Evolutionary conservation across 2,888 invertebrate species (phyloP).

Genomic region (Schizotus pectinicornis): DNA sequence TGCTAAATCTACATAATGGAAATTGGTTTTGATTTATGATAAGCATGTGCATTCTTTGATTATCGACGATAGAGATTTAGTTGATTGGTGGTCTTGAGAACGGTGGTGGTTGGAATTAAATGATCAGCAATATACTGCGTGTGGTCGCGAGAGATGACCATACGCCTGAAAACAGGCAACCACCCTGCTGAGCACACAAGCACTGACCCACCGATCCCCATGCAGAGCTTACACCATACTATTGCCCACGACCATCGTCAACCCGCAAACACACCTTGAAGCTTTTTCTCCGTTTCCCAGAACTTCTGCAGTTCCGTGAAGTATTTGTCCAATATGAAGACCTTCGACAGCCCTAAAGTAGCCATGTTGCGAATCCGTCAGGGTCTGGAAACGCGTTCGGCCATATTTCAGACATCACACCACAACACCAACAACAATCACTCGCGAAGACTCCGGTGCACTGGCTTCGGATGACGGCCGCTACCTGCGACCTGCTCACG

Average conservation of each 20-base stretch:
- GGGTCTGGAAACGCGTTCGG: constrained; percentile 43
- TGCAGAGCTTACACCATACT: constrained; percentile 11
- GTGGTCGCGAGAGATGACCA: background rate
- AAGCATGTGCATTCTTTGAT: too few relatives aligned
- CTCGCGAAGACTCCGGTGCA: constrained; percentile 39
- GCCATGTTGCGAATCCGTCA: constrained; percentile 70
- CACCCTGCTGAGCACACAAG: constrained; percentile 21
- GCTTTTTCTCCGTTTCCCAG: constrained; percentile 95
- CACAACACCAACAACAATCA: constrained; percentile 35
- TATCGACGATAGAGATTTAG: too few relatives aligned
- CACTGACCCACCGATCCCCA: constrained; percentile 3
- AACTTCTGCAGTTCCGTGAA: constrained; percentile 96
- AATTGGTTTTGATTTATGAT: too few relatives aligned
- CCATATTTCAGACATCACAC: constrained; percentile 53
- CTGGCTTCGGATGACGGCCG: constrained; percentile 38
- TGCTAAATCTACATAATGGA: too few relatives aligned
- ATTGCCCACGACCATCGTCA: constrained; percentile 4
- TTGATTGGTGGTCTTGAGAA: too few relatives aligned
- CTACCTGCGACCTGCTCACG: constrained; percentile 54
- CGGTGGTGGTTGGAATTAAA: too few relatives aligned
- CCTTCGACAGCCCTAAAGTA: constrained; percentile 95
- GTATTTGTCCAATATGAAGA: constrained; percentile 97
- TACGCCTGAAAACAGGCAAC: constrained; percentile 26
- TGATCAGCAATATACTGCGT: too few relatives aligned
- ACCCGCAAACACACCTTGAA: constrained; percentile 78